Conservation (phyloP, 2,113 vertebrate genomes). For the Hiodon alosoides region DNA sequence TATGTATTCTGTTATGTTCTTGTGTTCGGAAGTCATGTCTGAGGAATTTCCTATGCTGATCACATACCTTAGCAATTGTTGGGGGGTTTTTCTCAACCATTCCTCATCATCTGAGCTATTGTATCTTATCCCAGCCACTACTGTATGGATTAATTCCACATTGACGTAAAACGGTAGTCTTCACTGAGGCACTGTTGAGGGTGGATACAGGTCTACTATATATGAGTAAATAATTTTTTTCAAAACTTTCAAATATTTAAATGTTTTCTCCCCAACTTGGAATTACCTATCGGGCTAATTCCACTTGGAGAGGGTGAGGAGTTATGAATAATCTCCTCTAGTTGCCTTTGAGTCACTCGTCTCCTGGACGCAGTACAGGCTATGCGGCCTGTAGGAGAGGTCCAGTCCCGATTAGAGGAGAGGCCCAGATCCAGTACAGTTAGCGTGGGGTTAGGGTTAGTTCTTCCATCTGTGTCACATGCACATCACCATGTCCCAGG, state of each 20-base stretch:
- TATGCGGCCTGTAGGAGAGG: no score
- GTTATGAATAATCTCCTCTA: no score
- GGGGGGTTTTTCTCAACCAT: neutral
- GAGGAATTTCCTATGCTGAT: neutral
- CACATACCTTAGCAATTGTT: neutral
- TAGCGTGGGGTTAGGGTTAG: neutral
- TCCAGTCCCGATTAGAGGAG: neutral
- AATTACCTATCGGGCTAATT: no score
- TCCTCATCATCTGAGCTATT: neutral
- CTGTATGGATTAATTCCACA: neutral
- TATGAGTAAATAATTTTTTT: no score
- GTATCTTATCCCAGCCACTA: neutral
- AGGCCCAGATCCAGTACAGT: neutral
- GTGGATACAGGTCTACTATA: no score
- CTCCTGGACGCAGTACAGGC: no score
- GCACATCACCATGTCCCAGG: neutral
- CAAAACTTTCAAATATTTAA: no score
- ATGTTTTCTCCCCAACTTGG: no score
- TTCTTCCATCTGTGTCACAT: no score
- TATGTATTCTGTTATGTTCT: neutral
- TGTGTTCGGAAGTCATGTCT: neutral
- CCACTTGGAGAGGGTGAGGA: no score
- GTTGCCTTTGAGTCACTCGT: no score
- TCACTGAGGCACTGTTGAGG: neutral
- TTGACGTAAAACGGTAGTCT: neutral